These are phyloP conservation scores for Hyles lineata DNA, from an alignment of 2,888 invertebrate genomes.

Conservation along the genomic window DNA sequence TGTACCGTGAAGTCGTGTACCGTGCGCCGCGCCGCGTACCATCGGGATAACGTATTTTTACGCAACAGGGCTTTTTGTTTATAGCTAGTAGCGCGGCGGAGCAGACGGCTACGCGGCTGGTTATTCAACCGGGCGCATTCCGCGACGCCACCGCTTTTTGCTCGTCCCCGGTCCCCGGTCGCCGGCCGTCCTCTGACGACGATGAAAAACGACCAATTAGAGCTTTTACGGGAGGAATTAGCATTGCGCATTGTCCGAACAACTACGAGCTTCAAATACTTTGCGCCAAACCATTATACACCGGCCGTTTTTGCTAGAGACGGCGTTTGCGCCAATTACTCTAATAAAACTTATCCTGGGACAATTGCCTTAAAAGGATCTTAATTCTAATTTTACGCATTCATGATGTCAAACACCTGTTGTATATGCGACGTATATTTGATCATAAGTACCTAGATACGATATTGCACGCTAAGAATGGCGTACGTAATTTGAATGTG, in stretches of 20 bases:
- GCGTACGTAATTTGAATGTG: constrained; percentile 12
- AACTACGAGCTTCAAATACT: constrained; percentile 44
- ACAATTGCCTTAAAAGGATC: background rate
- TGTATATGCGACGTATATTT: background rate
- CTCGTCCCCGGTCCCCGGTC: constrained; percentile 59
- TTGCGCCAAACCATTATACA: constrained; percentile 29
- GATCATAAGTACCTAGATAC: background rate
- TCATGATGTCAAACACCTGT: background rate
- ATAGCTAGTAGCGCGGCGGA: constrained; percentile 66
- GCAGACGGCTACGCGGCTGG: constrained; percentile 80
- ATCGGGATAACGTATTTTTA: constrained; percentile 80
- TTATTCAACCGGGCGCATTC: constrained; percentile 83
- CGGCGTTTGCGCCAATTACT: constrained; percentile 17
- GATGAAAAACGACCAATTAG: constrained; percentile 76
- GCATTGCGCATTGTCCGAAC: constrained; percentile 66
- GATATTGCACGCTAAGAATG: constrained; percentile 6
- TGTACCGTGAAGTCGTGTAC: constrained; percentile 25
- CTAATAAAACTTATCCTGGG: background rate
- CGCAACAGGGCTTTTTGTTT: constrained; percentile 81
- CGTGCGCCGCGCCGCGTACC: constrained; percentile 42
- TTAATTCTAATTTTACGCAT: background rate
- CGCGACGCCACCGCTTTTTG: constrained; percentile 81
- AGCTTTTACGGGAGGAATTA: constrained; percentile 78
- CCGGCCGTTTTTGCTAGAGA: constrained; percentile 37
- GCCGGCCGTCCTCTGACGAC: constrained; percentile 53